phyloP scores from a whole-genome alignment of 2,113 vertebrate genomes.

The Furnarius figulus region DNA sequence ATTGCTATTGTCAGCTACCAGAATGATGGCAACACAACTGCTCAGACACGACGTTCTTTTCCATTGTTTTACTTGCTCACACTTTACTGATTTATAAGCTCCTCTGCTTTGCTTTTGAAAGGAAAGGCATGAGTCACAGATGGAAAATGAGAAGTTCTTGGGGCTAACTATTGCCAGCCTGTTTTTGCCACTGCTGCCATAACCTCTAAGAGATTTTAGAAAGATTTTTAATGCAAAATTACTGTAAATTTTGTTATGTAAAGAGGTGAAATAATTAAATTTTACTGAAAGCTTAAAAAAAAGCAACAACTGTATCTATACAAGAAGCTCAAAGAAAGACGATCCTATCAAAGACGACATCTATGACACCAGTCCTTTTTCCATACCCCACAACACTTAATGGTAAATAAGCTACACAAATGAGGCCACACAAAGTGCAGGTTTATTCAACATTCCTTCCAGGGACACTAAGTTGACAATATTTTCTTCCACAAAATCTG shows the following conservation, averaged over 20 bases:
- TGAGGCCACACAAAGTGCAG: not conserved
- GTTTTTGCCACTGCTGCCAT: not conserved
- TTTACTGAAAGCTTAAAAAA: not conserved
- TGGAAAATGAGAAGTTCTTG: not conserved
- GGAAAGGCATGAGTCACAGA: not conserved
- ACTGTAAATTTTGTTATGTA: not conserved
- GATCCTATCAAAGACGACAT: not conserved
- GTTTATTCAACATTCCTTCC: not conserved
- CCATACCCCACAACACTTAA: not conserved
- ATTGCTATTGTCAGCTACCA: not conserved
- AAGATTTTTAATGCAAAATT: not conserved
- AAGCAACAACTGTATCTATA: not conserved
- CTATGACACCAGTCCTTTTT: not conserved
- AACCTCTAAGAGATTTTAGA: not conserved
- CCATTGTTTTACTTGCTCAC: not conserved
- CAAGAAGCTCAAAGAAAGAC: not conserved
- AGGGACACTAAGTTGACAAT: not conserved
- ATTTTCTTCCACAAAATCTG: not conserved
- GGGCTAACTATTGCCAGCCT: not conserved
- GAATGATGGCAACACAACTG: not conserved
- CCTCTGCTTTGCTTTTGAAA: not conserved
- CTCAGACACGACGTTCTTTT: not conserved
- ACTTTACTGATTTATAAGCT: not conserved
- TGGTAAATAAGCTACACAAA: not conserved
- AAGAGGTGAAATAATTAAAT: not conserved